Percentiles rank a stretch among this genome's conserved stretches.
phyloP scores from a whole-genome alignment of 1,140 invertebrate genomes.

The Trichonephila inaurata region DNA sequence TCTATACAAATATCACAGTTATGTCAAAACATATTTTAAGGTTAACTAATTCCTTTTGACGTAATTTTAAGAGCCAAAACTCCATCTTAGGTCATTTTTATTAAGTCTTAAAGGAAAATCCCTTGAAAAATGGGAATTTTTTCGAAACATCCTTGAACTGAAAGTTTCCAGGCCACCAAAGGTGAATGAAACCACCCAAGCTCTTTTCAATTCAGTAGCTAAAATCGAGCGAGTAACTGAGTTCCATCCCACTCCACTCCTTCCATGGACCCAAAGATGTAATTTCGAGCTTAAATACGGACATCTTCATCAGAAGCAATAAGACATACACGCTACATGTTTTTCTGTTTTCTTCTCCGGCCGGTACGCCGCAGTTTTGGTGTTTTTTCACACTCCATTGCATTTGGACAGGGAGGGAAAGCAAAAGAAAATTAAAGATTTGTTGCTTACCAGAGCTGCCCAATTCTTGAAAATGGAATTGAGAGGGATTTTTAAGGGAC shows the following conservation, averaged over 20 bases:
- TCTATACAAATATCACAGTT: too few relatives aligned
- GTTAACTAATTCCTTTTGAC: too few relatives aligned
- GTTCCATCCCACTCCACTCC: background rate
- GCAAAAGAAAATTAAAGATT: background rate
- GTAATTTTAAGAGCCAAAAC: too few relatives aligned
- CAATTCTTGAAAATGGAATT: constrained; percentile 4
- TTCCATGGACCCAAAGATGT: background rate
- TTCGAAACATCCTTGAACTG: background rate
- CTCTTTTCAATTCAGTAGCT: constrained; percentile 39
- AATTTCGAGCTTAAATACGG: constrained; percentile 32
- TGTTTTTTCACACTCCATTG: background rate
- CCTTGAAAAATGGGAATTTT: background rate
- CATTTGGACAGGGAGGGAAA: background rate
- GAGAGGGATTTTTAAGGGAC: background rate
- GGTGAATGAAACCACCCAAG: background rate
- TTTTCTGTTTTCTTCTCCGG: background rate
- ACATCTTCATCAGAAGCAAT: constrained; percentile 50
- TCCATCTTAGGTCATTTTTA: too few relatives aligned
- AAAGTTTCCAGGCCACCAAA: background rate
- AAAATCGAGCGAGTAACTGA: constrained; percentile 36
- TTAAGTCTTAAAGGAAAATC: background rate
- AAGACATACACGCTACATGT: background rate
- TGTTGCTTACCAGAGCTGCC: background rate
- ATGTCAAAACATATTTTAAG: too few relatives aligned
- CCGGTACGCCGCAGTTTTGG: too few relatives aligned